A percentile compares a stretch with the other conserved stretches of the same genome.
These are phyloP conservation scores for Eptesicus fuscus DNA, from an alignment of 2,113 vertebrate genomes.

Conservation along the genomic window DNA sequence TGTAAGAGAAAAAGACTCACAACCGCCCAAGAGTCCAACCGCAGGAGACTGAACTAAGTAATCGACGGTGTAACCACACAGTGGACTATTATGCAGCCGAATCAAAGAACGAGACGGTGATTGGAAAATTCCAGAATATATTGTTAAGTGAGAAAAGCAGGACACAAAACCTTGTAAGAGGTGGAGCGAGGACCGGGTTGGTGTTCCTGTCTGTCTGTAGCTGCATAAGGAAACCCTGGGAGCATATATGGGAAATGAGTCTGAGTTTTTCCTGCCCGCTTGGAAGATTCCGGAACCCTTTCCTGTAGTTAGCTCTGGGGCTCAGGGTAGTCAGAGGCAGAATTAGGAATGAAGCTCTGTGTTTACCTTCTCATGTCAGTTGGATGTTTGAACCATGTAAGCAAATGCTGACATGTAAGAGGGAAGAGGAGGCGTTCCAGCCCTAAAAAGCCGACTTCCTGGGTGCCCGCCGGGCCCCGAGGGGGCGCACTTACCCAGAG, in stretches of 20 bases:
- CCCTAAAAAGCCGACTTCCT: accelerated
- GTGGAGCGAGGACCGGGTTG: accelerated
- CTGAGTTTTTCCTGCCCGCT: not conserved
- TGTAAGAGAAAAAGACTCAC: not conserved
- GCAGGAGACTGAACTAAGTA: not conserved
- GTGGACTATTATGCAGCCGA: not conserved
- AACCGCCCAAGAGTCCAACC: not conserved
- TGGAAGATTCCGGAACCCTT: not conserved
- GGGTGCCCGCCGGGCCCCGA: not conserved
- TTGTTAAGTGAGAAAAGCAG: not conserved
- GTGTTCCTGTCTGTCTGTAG: not conserved
- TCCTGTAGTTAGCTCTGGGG: not conserved
- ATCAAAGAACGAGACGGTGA: not conserved
- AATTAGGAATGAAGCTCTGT: not conserved
- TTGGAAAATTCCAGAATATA: not conserved
- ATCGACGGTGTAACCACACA: accelerated
- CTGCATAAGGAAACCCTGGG: not conserved
- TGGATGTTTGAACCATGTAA: accelerated
- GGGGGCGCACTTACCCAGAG: conserved; percentile 87
- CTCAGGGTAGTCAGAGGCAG: not conserved
- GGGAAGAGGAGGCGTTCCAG: accelerated
- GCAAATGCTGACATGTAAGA: not conserved
- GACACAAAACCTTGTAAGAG: accelerated
- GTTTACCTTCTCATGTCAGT: not conserved
- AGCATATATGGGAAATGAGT: not conserved